Conservation (phyloP, 2,888 invertebrate genomes). For the Agapetus fuscipes region DNA sequence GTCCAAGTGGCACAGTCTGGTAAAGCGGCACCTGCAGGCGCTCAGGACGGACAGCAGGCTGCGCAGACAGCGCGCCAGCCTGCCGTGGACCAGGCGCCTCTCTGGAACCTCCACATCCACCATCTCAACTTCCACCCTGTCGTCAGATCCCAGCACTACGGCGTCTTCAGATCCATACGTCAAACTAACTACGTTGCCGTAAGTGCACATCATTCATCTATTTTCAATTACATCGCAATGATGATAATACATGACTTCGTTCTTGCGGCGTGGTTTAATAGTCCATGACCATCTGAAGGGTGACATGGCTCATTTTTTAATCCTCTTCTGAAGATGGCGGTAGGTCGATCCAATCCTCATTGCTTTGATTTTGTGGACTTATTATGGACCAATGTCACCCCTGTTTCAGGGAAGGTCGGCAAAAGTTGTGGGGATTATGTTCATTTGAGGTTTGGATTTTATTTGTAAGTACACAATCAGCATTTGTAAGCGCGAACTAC, state of each 20-base stretch:
- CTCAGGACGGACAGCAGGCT: constrained; percentile 42
- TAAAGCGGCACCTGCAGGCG: constrained; percentile 41
- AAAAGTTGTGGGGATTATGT: no score
- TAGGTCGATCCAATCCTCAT: no score
- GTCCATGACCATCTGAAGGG: no score
- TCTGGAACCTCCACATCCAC: constrained; percentile 33
- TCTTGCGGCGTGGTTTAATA: no score
- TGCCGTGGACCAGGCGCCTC: constrained; percentile 40
- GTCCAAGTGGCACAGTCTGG: constrained; percentile 45
- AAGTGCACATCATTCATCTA: constrained; percentile 27
- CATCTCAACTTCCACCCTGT: constrained; percentile 30
- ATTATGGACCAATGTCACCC: no score
- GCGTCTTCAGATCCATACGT: constrained; percentile 30
- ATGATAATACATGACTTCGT: neutral
- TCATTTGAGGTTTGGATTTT: no score
- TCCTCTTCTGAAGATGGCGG: no score
- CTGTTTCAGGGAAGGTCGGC: no score
- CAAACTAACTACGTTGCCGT: constrained; percentile 42
- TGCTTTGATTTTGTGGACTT: no score
- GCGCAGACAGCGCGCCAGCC: constrained; percentile 40
- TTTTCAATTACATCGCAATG: neutral
- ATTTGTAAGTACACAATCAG: no score
- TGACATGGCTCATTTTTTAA: no score
- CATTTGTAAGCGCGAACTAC: no score
- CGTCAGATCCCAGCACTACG: constrained; percentile 25